These are phyloP conservation scores for Notodonta ziczac DNA, from an alignment of 2,888 invertebrate species.

Conservation along the genomic window DNA sequence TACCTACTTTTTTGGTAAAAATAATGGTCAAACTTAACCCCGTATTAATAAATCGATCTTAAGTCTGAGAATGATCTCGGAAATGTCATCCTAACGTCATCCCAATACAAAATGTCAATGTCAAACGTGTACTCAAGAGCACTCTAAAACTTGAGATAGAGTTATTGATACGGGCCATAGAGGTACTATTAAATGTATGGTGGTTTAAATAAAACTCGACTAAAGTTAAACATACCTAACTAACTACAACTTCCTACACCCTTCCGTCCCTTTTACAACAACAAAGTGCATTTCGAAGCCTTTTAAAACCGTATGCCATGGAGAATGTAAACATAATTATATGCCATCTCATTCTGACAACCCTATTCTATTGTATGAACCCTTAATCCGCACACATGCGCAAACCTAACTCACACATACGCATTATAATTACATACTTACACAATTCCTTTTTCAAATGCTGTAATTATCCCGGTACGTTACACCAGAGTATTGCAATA, in stretches of 20 bases:
- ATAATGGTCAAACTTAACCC: too few relatives aligned
- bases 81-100: too few relatives aligned
- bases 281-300: not conserved
- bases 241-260: not conserved
- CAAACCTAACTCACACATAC: conserved; percentile 42
- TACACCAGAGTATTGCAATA: conserved; percentile 10
- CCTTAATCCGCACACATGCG: conserved; percentile 44
- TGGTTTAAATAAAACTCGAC: too few relatives aligned
- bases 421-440: conserved; percentile 59
- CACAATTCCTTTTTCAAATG: conserved; percentile 72
- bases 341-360: conserved; percentile 28
- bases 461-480: conserved; percentile 61
- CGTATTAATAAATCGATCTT: too few relatives aligned
- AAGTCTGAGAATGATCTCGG: too few relatives aligned
- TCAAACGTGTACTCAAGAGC: too few relatives aligned
- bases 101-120: too few relatives aligned
- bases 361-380: conserved; percentile 40
- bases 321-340: conserved; percentile 20
- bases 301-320: not conserved
- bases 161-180: too few relatives aligned
- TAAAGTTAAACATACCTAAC: too few relatives aligned
- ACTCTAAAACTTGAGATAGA: too few relatives aligned
- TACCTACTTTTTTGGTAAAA: too few relatives aligned
- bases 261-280: not conserved
- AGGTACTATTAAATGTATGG: too few relatives aligned